Percentiles rank a stretch among this genome's conserved stretches.
Evolutionary conservation across 1,140 invertebrate genomes (phyloP).

Genomic region (Oppia nitens): DNA sequence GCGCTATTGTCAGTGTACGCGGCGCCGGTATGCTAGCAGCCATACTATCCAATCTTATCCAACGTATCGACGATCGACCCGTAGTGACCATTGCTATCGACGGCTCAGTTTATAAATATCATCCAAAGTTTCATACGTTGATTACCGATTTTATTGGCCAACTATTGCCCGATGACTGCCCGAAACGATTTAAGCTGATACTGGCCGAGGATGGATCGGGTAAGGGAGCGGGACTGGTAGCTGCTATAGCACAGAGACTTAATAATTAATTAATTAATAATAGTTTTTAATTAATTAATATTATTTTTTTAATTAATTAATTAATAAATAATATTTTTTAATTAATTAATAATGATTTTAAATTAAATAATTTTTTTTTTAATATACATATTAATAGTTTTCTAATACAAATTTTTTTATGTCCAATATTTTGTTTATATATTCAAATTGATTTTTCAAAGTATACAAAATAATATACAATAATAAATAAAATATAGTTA

Average conservation of each 20-base stretch:
- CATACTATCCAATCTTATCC: conserved; percentile 52
- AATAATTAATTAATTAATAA: too few species aligned
- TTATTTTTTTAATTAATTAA: too few species aligned
- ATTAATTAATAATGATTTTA: too few species aligned
- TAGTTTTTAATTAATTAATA: too few species aligned
- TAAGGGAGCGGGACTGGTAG: conserved; percentile 53
- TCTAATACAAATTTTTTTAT: too few species aligned
- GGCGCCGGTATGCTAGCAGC: conserved; percentile 59
- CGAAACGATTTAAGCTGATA: conserved; percentile 46
- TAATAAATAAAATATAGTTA: too few species aligned
- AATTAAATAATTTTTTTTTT: too few species aligned
- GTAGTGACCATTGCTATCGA: conserved; percentile 60
- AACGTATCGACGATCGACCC: conserved; percentile 43
- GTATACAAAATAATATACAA: too few species aligned
- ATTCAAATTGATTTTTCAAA: too few species aligned
- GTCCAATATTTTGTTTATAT: too few species aligned
- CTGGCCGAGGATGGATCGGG: conserved; percentile 61
- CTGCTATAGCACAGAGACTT: conserved; percentile 40
- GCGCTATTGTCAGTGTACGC: conserved; percentile 49
- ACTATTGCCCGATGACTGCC: conserved; percentile 27
- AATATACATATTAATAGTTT: too few species aligned
- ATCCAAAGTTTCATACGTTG: conserved; percentile 54
- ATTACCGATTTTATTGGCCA: conserved; percentile 52
- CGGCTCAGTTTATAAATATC: conserved; percentile 67
- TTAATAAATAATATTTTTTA: too few species aligned